These are phyloP conservation scores for Congeria kusceri DNA, from an alignment of 2,888 invertebrate genomes.

Conservation along the genomic window DNA sequence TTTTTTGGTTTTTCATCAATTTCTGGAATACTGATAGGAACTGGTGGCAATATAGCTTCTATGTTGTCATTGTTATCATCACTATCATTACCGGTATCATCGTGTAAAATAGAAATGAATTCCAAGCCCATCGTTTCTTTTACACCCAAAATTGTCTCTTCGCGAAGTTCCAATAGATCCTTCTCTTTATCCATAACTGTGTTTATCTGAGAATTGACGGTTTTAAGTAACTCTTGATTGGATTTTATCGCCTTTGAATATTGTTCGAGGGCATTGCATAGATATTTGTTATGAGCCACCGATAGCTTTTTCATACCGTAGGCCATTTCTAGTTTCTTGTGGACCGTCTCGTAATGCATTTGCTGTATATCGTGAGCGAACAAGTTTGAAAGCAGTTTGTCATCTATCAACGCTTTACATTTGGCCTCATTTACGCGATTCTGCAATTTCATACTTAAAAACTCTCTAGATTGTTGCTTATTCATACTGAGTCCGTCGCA, in stretches of 20 bases:
- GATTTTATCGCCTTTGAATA: constrained; percentile 16
- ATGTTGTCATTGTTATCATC: too few relatives aligned
- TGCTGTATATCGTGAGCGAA: constrained; percentile 29
- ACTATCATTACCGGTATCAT: background rate
- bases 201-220: constrained; percentile 10
- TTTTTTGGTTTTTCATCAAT: background rate
- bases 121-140: constrained; percentile 27
- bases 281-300: constrained; percentile 13
- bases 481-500: too few relatives aligned
- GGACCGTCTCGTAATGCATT: constrained; percentile 15
- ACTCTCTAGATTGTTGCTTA: too few relatives aligned
- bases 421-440: constrained; percentile 26
- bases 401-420: constrained; percentile 23
- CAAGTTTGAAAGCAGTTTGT: constrained; percentile 10
- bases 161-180: constrained; percentile 15
- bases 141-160: constrained; percentile 20
- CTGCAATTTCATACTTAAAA: constrained; percentile 23
- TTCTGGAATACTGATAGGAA: background rate
- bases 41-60: too few relatives aligned
- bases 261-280: constrained; percentile 1
- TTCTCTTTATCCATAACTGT: constrained; percentile 18
- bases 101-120: constrained; percentile 16
- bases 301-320: constrained; percentile 23
- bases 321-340: constrained; percentile 18
- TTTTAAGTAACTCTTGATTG: constrained; percentile 14